Base-by-base conservation (phyloP, 2,888 invertebrate genomes). In the Oxyteleia sp. region DNA sequence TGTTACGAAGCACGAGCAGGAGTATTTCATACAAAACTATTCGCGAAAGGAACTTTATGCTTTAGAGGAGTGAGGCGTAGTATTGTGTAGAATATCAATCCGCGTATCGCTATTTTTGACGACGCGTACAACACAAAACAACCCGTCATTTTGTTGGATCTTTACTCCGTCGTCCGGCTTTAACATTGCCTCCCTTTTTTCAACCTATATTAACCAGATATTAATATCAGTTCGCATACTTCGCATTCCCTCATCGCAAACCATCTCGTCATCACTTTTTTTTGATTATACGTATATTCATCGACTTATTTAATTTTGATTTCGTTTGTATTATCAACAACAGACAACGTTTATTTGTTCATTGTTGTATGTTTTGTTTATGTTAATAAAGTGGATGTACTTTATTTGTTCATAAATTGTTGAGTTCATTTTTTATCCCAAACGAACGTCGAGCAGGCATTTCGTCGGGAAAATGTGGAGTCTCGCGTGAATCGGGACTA, bases 361-460 rank as follows among this genome's bases (percentile, higher is more conserved):
- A 64, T 76, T 76, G 71, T 76, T 82, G 82, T 82, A 82, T 71
- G 82, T 76, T 82, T 76, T 69, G 47, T 82, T 82, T 82, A 82
- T 71, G 75, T 76, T 76, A 82, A 82, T 82, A 82, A 82, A 82
- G 47, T 71, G 59, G 53, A 76, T 76, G 76, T 71, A 76, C 69
- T 71, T 82, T 76, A 82, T 82, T 82, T 82, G 47, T 81, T 81
- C 81, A 63, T 81, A 74, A 51, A 61, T 47, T 61, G 74, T 72
- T 74, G 68, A 59, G 20, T 74, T 81, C 11, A 71, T 64, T 81
- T 59, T 57, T 32, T 35, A 53, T 32, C 63, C 55, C 47, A 63
- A 13, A 47, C 23, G 29, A 47, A 43, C 29, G 16, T 41, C 20
- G 35, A 11, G 23, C 8, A 4, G 20, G 26, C 45, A 29, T 59